phyloP scores from a whole-genome alignment of 2,113 vertebrate genomes.

The Grantiella picta region DNA sequence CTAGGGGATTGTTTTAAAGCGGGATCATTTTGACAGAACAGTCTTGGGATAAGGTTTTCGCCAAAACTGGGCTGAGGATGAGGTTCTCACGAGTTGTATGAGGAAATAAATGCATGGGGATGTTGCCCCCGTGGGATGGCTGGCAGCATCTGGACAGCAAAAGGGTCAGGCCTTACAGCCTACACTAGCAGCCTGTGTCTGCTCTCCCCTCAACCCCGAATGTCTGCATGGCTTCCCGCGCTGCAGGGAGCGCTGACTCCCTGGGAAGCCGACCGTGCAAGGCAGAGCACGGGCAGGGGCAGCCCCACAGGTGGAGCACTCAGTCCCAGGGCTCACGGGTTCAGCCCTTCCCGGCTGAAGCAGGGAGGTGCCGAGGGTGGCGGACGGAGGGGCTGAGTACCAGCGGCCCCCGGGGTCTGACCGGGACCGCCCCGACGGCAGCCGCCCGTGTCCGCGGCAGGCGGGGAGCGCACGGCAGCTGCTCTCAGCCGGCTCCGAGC shows the following conservation, averaged over 20 bases:
- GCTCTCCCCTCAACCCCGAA: accelerated
- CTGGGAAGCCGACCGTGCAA: accelerated
- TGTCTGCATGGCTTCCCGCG: accelerated
- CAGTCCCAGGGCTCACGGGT: accelerated
- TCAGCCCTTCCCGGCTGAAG: not conserved
- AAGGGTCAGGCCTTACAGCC: not conserved
- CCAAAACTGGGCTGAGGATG: not conserved
- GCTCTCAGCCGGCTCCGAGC: not conserved
- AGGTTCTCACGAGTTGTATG: accelerated
- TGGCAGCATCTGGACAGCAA: not conserved
- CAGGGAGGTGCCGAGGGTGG: not conserved
- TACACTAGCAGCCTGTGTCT: accelerated
- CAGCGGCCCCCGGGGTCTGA: not conserved
- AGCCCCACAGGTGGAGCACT: accelerated
- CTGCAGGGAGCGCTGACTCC: accelerated
- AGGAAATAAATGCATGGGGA: accelerated
- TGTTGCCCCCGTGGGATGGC: accelerated
- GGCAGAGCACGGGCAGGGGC: accelerated
- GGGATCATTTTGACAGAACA: not conserved
- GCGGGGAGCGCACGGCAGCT: not conserved
- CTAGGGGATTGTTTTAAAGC: not conserved
- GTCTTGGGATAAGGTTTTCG: not conserved
- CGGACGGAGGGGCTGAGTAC: not conserved
- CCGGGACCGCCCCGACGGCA: not conserved
- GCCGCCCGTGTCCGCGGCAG: not conserved